Conservation (phyloP, 2,113 vertebrate species). For the Charadrius vociferus region DNA sequence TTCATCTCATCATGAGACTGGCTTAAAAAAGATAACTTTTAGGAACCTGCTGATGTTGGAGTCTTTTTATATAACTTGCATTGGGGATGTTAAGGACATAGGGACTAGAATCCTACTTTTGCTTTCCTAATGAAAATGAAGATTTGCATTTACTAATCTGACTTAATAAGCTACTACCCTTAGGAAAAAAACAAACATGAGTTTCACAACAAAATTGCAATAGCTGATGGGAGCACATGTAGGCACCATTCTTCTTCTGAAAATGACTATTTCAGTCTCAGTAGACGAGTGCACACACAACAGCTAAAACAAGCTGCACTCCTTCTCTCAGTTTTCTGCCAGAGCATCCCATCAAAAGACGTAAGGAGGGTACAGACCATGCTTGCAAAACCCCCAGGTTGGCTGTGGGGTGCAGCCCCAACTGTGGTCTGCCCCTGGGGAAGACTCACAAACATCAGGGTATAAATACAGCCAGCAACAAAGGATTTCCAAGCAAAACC, state of each 20-base stretch:
- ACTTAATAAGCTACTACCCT: neutral
- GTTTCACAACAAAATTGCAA: neutral
- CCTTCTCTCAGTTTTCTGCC: neutral
- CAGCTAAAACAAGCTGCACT: neutral
- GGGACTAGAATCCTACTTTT: neutral
- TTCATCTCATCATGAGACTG: neutral
- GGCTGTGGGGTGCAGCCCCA: neutral
- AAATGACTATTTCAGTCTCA: neutral
- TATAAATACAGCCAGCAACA: neutral
- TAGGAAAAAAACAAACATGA: neutral
- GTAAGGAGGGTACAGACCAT: neutral
- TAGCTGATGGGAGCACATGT: neutral
- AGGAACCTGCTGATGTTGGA: neutral
- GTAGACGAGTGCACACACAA: neutral
- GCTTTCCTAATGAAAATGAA: neutral
- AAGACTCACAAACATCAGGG: neutral
- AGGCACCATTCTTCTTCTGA: neutral
- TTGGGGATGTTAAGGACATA: neutral
- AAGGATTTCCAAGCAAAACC: neutral
- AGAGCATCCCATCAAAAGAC: neutral
- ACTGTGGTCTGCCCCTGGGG: neutral
- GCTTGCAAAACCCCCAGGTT: neutral
- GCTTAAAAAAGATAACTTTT: neutral
- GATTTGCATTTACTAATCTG: neutral
- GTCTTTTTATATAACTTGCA: neutral